phyloP scores from a whole-genome alignment of 1,140 invertebrate species.

The Laupala kohalensis region DNA sequence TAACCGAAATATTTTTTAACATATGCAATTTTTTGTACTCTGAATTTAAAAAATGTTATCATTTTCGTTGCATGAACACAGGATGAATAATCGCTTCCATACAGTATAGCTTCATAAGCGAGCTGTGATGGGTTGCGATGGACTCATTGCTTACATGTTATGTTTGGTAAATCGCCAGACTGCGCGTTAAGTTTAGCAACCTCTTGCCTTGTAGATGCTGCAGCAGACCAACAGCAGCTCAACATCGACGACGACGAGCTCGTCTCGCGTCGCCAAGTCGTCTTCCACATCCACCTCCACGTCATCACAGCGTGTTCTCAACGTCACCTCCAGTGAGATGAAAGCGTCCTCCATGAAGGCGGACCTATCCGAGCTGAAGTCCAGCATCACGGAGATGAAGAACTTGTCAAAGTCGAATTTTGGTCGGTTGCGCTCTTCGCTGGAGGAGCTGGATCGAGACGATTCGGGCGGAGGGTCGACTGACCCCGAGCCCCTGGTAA shows the following conservation, averaged over 20 bases:
- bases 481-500: slow-evolving; percentile 47
- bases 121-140: no score
- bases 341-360: slow-evolving; percentile 56
- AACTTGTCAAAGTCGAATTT: slow-evolving; percentile 30
- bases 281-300: slow-evolving; percentile 4
- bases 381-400: slow-evolving; percentile 65
- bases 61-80: no score
- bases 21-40: no score
- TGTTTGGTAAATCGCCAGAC: neutral
- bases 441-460: slow-evolving; percentile 47
- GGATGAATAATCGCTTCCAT: no score
- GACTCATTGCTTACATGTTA: neutral
- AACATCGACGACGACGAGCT: neutral
- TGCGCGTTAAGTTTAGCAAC: neutral
- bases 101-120: no score
- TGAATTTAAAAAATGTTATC: no score
- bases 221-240: slow-evolving; percentile 1
- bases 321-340: slow-evolving; percentile 31
- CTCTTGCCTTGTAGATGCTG: slow-evolving; percentile 1
- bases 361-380: slow-evolving; percentile 59
- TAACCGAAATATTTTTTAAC: no score
- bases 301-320: slow-evolving; percentile 3
- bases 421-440: slow-evolving; percentile 42
- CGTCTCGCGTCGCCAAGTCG: slow-evolving; percentile 10
- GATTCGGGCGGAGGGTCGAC: slow-evolving; percentile 20